phyloP scores from a whole-genome alignment of 1,140 invertebrate genomes.

The Eurosta solidaginis region DNA sequence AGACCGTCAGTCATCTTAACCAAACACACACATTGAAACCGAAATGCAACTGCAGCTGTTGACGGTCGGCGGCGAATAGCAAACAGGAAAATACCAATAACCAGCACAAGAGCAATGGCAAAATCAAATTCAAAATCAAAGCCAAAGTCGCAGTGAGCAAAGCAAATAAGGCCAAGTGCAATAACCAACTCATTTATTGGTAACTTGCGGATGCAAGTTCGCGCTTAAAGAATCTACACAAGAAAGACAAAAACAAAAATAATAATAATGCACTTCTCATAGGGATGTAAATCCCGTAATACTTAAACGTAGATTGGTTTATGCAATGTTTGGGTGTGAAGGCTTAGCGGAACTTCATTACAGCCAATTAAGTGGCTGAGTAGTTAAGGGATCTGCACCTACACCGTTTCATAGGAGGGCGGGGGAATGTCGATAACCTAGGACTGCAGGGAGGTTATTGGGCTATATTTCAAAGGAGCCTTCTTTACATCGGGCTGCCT shows the following conservation, averaged over 20 bases:
- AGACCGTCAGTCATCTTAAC: not conserved
- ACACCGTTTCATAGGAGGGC: too few relatives aligned
- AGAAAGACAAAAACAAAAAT: not conserved
- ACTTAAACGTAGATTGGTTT: too few relatives aligned
- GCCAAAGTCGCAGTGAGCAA: constrained; percentile 11
- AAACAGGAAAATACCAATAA: not conserved
- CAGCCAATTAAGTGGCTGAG: too few relatives aligned
- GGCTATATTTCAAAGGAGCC: too few relatives aligned
- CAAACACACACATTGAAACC: not conserved
- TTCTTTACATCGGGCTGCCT: too few relatives aligned
- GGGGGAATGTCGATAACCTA: too few relatives aligned
- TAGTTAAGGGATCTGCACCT: too few relatives aligned
- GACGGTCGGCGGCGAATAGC: not conserved
- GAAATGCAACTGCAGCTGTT: not conserved
- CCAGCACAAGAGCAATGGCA: not conserved
- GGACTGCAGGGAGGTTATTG: too few relatives aligned
- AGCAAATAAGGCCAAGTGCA: constrained; percentile 26
- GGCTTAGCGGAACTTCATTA: too few relatives aligned
- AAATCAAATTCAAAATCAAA: constrained; percentile 7
- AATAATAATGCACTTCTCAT: not conserved
- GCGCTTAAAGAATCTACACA: not conserved
- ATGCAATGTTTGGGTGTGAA: too few relatives aligned
- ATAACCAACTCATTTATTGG: constrained; percentile 22
- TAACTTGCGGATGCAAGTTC: not conserved
- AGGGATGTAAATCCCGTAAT: too few relatives aligned